A percentile compares a stretch with the other conserved stretches of the same genome.
Evolutionary conservation across 2,888 invertebrate genomes (phyloP).

Genomic region (Andrena bucephala): DNA sequence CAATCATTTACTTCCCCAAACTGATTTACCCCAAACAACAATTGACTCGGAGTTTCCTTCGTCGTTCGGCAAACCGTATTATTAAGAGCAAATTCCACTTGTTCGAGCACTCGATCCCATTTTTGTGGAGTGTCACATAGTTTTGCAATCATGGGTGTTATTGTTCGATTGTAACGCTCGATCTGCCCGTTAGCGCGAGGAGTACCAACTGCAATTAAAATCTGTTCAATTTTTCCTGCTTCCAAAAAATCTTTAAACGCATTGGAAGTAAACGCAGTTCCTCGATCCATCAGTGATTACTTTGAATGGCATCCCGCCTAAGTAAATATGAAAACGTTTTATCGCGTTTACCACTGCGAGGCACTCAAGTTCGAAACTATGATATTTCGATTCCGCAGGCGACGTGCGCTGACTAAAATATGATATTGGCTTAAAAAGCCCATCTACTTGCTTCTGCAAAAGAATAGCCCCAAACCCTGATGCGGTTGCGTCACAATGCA

Average conservation of each 20-base stretch:
- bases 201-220: constrained; percentile 8
- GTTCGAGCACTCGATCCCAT: neutral
- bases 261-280: neutral
- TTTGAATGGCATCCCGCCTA: too few species aligned
- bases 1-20: neutral
- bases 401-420: too few species aligned
- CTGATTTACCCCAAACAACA: constrained; percentile 10
- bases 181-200: constrained; percentile 17
- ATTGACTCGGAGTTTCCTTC: neutral
- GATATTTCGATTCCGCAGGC: too few species aligned
- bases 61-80: constrained; percentile 2
- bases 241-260: constrained; percentile 3
- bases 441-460: too few species aligned
- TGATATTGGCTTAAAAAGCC: too few species aligned
- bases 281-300: neutral
- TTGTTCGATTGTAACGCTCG: constrained; percentile 11
- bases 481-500: too few species aligned
- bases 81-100: neutral
- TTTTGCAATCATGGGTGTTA: constrained; percentile 8
- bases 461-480: too few species aligned
- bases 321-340: too few species aligned
- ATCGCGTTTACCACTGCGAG: too few species aligned
- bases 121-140: too few species aligned
- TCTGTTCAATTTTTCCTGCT: neutral
- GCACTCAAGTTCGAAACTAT: too few species aligned